Evolutionary conservation across 53 echinoderm and acorn worm genomes (phyloP), one percentile per base, ranked within the genome.

Genomic region (Actinopyga echinites): DNA sequence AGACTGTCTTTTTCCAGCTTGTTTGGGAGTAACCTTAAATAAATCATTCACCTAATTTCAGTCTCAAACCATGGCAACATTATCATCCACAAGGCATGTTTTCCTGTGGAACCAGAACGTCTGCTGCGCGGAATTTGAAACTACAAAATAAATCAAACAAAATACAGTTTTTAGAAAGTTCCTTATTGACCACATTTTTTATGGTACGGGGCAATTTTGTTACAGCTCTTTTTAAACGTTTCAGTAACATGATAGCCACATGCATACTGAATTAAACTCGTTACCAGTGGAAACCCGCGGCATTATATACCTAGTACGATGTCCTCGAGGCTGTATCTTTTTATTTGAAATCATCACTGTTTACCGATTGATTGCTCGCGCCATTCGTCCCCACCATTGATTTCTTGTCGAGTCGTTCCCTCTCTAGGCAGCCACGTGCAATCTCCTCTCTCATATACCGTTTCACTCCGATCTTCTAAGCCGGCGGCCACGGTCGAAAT

Each of bases 401-500:
- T 71, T 71, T 40, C 71, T 24, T 71, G 71, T 71, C 71, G 20
- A 22, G 32, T 23, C 71, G n/a, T 9, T 71, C 42, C 71, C 71
- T 35, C n/a, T 23, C 71, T 44, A 71, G 44, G 40, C 71, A 71
- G 40, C 71, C 71, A 42, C 43, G 71, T 71, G 71, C 43, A 17
- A 49, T 49, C 49, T 15, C 15, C 17, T 49, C 49, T 71, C 71
- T 71, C 71, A 71, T 71, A 38, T 71, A 71, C 71, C 71, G 71
- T 71, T 71, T 25, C 40, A 71, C 71, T 71, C 71, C 71, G 42
- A 71, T 71, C 71, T 71, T 71, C 40, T 42, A 71, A 40, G 71
- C 71, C 71, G 71, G 71, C 71, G 71, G 71, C 71, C 71, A 71
- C 71, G 71, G 71, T 71, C 42, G 71, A 42, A 71, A 40, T 71